A percentile compares a stretch with the other conserved stretches of the same genome.
These are phyloP conservation scores for Tetragnatha montana DNA, from an alignment of 2,888 invertebrate genomes.

Conservation along the genomic window DNA sequence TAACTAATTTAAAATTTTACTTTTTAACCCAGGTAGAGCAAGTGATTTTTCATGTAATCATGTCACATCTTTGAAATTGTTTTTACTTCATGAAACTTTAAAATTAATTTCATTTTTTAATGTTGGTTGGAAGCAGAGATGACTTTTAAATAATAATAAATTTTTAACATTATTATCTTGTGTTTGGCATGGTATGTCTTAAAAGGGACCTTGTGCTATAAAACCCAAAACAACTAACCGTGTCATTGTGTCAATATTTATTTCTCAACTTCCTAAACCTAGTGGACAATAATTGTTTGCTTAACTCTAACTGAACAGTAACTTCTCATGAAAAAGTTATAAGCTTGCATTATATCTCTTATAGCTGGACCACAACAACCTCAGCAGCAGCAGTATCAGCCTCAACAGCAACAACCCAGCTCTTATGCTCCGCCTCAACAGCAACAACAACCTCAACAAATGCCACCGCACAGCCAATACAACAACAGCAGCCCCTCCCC, in stretches of 20 bases:
- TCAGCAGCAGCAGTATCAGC: slow-evolving; percentile 53
- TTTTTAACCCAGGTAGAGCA: no score
- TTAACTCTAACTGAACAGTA: no score
- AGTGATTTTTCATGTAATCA: no score
- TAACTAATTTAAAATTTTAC: no score
- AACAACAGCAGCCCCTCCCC: slow-evolving; percentile 72
- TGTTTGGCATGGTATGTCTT: no score
- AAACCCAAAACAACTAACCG: no score
- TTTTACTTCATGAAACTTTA: no score
- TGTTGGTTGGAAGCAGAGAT: no score
- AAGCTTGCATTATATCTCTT: background rate
- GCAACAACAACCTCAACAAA: slow-evolving; percentile 63
- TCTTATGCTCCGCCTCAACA: slow-evolving; percentile 45
- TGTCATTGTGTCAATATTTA: background rate
- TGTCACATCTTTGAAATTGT: no score
- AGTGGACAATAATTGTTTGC: background rate
- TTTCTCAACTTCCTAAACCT: background rate
- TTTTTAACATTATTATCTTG: no score
- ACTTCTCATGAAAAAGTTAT: background rate
- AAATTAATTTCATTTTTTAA: no score
- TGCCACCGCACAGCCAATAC: slow-evolving; percentile 59
- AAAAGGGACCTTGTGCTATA: background rate
- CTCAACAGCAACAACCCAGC: slow-evolving; percentile 27
- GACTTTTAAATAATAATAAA: no score
- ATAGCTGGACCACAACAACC: slow-evolving; percentile 62